phyloP scores from a whole-genome alignment of 2,797 vertebrate species.

The Falco concolor region DNA sequence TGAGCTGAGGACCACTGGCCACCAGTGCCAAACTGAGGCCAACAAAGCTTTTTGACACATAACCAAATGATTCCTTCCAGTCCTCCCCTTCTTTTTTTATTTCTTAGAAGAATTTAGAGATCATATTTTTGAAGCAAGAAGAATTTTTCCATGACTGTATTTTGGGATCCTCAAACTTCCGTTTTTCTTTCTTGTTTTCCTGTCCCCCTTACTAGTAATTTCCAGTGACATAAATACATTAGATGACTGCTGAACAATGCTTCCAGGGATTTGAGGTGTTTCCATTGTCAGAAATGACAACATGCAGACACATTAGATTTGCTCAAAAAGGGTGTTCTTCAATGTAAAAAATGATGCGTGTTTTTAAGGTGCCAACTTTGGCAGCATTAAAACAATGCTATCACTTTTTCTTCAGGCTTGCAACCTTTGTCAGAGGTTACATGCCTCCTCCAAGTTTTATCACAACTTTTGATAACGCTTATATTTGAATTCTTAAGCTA shows the following conservation, averaged over 20 bases:
- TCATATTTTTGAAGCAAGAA: background rate
- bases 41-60: background rate
- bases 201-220: background rate
- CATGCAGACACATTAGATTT: background rate
- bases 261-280: background rate
- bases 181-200: background rate
- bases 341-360: background rate
- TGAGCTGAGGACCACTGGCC: background rate
- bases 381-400: background rate
- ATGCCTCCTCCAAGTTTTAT: background rate
- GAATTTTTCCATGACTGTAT: background rate
- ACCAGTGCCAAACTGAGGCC: background rate
- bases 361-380: background rate
- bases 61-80: background rate
- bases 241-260: background rate
- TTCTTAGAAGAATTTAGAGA: background rate
- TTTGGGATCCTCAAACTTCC: background rate
- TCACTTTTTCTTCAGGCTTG: background rate
- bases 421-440: background rate
- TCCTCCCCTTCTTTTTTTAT: background rate
- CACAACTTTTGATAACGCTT: background rate
- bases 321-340: background rate
- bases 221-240: background rate
- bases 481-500: background rate
- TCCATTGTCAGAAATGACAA: conserved; percentile 28